phyloP scores from a whole-genome alignment of 2,888 invertebrate genomes.

The Drosophila rubida region DNA sequence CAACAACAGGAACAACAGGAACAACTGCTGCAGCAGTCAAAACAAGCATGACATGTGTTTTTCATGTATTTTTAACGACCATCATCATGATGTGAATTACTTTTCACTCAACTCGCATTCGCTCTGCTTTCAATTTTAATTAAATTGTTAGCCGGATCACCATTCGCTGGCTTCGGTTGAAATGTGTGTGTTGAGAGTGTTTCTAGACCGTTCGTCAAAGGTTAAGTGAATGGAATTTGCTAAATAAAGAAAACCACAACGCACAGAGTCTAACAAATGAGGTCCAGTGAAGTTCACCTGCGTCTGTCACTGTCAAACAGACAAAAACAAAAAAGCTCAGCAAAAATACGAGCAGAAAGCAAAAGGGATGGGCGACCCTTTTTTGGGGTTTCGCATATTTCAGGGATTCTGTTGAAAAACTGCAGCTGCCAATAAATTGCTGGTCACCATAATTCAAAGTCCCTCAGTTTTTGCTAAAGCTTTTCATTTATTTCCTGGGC shows the following conservation, averaged over 20 bases:
- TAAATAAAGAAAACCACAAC: conserved; percentile 26
- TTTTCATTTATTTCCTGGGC: conserved; percentile 28
- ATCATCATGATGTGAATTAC: conserved; percentile 34
- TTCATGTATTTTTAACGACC: conserved; percentile 38
- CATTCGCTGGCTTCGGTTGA: conserved; percentile 13
- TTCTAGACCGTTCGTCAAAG: conserved; percentile 24
- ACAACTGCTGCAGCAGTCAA: background rate
- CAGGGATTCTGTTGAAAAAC: conserved; percentile 31
- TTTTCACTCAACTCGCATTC: conserved; percentile 6
- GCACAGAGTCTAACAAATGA: conserved; percentile 19
- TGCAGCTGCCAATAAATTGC: conserved; percentile 49
- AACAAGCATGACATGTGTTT: conserved; percentile 37
- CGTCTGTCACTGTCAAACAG: conserved; percentile 36
- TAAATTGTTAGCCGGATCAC: conserved; percentile 50
- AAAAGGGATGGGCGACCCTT: background rate
- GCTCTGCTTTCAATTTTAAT: conserved; percentile 48
- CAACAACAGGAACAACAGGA: conserved; percentile 1
- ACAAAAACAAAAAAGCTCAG: background rate
- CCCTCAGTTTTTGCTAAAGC: conserved; percentile 7
- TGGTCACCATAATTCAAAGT: conserved; percentile 31
- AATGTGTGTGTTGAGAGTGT: conserved; percentile 2
- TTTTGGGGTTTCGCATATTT: conserved; percentile 18
- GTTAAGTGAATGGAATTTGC: conserved; percentile 38
- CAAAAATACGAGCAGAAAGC: background rate
- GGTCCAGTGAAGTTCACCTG: conserved; percentile 24